Evolutionary conservation across 2,888 invertebrate species (phyloP), one percentile per base, ranked within the genome.

Genomic region (Zelleria hepariella): DNA sequence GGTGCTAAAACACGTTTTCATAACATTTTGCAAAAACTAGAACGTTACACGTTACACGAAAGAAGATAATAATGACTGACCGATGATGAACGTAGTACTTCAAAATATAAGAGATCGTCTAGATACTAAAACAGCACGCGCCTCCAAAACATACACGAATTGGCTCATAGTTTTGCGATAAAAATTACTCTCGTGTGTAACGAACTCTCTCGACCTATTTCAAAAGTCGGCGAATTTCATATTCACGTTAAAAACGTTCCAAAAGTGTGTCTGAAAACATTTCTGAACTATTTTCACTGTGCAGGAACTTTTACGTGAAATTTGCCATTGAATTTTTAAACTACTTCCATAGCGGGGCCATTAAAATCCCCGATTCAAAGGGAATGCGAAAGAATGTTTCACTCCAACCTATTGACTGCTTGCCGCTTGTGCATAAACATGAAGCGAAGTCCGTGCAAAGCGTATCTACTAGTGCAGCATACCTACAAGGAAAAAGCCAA

Each of bases 231-330:
- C 27, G 15, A 63, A 54, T 54, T 26, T 54, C 32, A 70, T 74
- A 73, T 75, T 70, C 71, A 74, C 71, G 72, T 77, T 70, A 73
- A 74, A 77, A 42, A 75, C 73, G 69, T 74, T 74, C 72, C 70
- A 74, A 77, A 76, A 75, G 69, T 74, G 70, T 68, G 57, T 67
- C 68, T 66, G 61, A 74, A 72, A 71, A 70, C 10, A 2, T 15
- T 42, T 51, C 10, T 25, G 71, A 70, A 68, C 75, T 72, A 67
- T 71, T 66, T 65, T 65, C 66, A 65, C 65, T 66, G 63, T 21
- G 23, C 57, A 8, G 65, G 64, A 73, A 74, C 69, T 77, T 77
- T 77, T 74, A 76, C 78, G 67, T 64, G 70, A 70, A 74, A 78
- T 73, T 78, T 75, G 49, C 20, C 49, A 20, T 49, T 49, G 20